phyloP scores from a whole-genome alignment of 1,140 invertebrate species.

The Ganaspis sp. region DNA sequence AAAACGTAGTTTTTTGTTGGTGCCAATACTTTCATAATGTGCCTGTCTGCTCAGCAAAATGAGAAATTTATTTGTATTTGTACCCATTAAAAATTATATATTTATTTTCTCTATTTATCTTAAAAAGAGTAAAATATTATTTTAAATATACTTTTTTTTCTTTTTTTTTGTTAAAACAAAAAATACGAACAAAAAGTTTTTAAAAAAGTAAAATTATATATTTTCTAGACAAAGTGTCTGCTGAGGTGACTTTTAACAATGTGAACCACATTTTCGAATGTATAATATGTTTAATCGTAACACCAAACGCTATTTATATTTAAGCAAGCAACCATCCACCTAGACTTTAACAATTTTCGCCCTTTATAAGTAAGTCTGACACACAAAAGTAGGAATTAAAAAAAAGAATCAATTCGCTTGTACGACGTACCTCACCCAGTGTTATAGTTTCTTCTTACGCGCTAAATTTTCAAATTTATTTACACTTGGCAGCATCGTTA shows the following conservation, averaged over 20 bases:
- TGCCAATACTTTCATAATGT: constrained; percentile 45
- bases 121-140: constrained; percentile 8
- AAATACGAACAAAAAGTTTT: background rate
- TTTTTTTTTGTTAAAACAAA: background rate
- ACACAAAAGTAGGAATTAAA: constrained; percentile 15
- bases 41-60: constrained; percentile 39
- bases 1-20: background rate
- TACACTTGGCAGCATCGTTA: background rate
- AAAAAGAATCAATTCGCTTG: background rate
- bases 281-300: constrained; percentile 4
- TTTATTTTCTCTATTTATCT: constrained; percentile 18
- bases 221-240: constrained; percentile 10
- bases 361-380: background rate
- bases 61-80: constrained; percentile 31
- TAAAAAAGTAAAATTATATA: constrained; percentile 18
- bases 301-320: constrained; percentile 15
- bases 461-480: constrained; percentile 3
- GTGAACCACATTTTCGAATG: constrained; percentile 19
- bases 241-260: constrained; percentile 7
- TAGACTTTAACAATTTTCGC: constrained; percentile 10
- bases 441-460: constrained; percentile 9
- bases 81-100: background rate
- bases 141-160: background rate
- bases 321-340: background rate
- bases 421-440: constrained; percentile 23